Conservation (phyloP, 1,140 invertebrate species). For the Papilio xuthus region DNA sequence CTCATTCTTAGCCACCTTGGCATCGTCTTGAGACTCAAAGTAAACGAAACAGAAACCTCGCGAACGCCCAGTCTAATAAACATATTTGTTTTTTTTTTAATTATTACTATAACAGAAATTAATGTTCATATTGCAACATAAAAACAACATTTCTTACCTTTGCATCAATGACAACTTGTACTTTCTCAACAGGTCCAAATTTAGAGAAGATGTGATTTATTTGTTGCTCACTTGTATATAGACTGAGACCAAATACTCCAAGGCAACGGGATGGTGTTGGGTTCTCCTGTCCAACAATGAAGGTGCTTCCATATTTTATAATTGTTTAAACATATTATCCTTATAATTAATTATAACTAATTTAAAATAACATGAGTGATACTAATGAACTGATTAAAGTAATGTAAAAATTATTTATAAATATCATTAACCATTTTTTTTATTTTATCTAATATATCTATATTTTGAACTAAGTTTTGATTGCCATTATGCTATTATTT, state of each 20-base stretch:
- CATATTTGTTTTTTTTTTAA: background rate
- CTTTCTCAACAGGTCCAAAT: constrained; percentile 95
- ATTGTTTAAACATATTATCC: constrained; percentile 29
- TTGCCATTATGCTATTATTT: background rate
- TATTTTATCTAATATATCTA: background rate
- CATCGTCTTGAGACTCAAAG: constrained; percentile 94
- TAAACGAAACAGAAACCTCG: constrained; percentile 99
- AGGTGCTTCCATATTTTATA: constrained; percentile 23
- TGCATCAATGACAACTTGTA: constrained; percentile 97
- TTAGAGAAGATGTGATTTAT: constrained; percentile 96
- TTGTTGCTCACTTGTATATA: constrained; percentile 95
- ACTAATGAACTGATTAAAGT: background rate
- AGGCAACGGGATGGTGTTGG: constrained; percentile 94
- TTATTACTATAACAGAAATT: constrained; percentile 1
- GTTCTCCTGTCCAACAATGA: constrained; percentile 84
- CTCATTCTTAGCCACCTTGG: constrained; percentile 96
- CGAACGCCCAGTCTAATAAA: constrained; percentile 91
- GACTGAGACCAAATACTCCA: constrained; percentile 96
- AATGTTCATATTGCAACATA: no score
- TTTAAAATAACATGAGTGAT: background rate
- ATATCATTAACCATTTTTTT: background rate
- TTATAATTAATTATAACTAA: constrained; percentile 9
- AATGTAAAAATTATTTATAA: no score
- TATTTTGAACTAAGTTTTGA: background rate
- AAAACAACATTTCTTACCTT: constrained; percentile 86